Conservation (phyloP, 92 coral and sea anemone species). For the Umimayanthus kanabou region DNA sequence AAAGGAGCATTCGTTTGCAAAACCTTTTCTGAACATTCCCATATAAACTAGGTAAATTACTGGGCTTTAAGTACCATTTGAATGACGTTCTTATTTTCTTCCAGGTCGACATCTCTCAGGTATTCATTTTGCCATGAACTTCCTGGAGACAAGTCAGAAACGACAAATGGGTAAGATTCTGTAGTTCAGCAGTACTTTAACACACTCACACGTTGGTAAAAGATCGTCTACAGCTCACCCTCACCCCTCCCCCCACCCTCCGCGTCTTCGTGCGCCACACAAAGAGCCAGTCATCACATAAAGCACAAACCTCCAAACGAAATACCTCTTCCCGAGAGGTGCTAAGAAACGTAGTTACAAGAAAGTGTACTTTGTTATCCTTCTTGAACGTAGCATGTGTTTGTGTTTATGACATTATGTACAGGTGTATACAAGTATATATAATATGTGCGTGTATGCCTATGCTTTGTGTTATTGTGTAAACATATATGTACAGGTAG, state of each 20-base stretch:
- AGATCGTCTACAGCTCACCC: background rate
- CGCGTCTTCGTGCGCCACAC: background rate
- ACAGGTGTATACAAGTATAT: no score
- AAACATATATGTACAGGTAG: no score
- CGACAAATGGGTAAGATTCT: constrained; percentile 81
- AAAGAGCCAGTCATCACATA: no score
- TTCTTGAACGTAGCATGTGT: no score
- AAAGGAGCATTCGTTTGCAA: background rate
- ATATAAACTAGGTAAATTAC: background rate
- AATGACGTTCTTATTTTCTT: background rate
- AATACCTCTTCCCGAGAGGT: no score
- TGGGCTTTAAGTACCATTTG: background rate
- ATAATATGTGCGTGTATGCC: no score
- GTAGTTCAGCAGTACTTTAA: background rate
- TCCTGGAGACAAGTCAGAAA: constrained; percentile 91
- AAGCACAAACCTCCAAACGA: no score
- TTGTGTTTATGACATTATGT: no score
- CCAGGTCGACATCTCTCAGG: constrained; percentile 91
- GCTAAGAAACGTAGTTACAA: no score
- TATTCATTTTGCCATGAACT: constrained; percentile 92
- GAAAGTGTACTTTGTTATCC: no score
- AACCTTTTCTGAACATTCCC: background rate
- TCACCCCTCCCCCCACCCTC: background rate
- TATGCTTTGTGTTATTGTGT: no score
- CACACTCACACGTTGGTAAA: no score